phyloP scores from a whole-genome alignment of 2,113 vertebrate species.

The Dicaeum eximium region DNA sequence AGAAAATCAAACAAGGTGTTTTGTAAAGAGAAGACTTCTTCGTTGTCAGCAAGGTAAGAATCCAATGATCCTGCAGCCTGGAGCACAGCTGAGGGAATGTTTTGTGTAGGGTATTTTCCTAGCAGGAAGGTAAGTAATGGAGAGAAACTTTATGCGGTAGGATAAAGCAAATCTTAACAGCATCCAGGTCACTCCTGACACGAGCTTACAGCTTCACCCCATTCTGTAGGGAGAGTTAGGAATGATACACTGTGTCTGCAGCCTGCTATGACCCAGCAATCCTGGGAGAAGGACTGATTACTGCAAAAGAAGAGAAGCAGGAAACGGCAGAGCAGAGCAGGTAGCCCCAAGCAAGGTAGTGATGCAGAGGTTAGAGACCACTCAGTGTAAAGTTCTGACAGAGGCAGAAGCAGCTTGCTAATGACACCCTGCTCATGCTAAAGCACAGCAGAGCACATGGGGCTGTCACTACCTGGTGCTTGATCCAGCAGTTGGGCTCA shows the following conservation, averaged over 20 bases:
- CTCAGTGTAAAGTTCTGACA: background rate
- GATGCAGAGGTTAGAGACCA: background rate
- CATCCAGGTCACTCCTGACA: background rate
- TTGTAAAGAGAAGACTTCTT: conserved; percentile 88
- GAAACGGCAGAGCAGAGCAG: background rate
- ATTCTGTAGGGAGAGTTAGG: background rate
- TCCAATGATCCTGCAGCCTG: background rate
- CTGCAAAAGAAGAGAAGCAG: background rate
- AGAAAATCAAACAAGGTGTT: conserved; percentile 76
- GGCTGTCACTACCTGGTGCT: background rate
- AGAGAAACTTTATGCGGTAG: background rate
- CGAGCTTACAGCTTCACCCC: background rate
- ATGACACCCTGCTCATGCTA: background rate
- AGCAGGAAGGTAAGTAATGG: background rate
- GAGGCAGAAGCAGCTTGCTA: background rate
- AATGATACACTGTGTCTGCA: background rate
- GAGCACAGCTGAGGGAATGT: background rate
- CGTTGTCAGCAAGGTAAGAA: conserved; percentile 83
- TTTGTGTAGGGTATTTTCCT: background rate
- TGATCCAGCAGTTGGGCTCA: background rate
- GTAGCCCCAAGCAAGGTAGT: background rate
- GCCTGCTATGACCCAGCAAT: background rate
- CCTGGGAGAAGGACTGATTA: background rate
- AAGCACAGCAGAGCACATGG: background rate
- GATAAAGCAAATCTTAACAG: background rate